Base-by-base conservation (phyloP, 2,797 vertebrate genomes). In the Pelobates cultripes region DNA sequence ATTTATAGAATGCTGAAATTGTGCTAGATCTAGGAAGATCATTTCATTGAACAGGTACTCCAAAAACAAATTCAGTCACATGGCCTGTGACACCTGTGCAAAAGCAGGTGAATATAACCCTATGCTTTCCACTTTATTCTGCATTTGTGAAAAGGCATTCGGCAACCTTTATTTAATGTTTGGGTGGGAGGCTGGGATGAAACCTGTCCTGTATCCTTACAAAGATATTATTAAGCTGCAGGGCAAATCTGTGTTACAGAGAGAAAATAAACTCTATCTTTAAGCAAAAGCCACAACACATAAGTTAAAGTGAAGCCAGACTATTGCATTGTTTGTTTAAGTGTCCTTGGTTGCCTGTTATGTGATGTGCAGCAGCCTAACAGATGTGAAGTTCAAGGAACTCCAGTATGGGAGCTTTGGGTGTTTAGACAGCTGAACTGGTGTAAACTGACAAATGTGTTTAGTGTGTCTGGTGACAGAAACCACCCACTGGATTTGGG, bases 341-440 rank as follows among this genome's bases (percentile, higher is more conserved):
- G 55, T 77, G 80, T 78, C 75, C 75, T 82, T 73, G 75, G 70
- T 57, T n/a, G 67, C n/a, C 41, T 68, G 14, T 67, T 60, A 72
- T 53, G 66, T 60, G 69, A 82, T 68, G 80, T 82, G 47, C 47
- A 17, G 70, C 75, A 57, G 75, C 17, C 70, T 64, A 60, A 64
- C 80, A 77, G 70, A 77, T 82, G 80, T 67, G 12, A 47, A 82
- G 80, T 78, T 82, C 80, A 82, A 82, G 80, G 80, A 66, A 60
- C 53, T 12, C 57, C 45, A 53, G 60, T 55, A 82, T 72, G 57
- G 80, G 47, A 81, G 53, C 69, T 43, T 7, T 7, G 61, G 70
- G 60, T 82, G 70, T 82, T 82, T 82, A 73, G 75, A 82, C 75
- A 82, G 80, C 80, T 82, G 80, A 73, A 77, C 42, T 73, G 70